Evolutionary conservation across 1,140 invertebrate species (phyloP).

Genomic region (Chlorops oryzae): DNA sequence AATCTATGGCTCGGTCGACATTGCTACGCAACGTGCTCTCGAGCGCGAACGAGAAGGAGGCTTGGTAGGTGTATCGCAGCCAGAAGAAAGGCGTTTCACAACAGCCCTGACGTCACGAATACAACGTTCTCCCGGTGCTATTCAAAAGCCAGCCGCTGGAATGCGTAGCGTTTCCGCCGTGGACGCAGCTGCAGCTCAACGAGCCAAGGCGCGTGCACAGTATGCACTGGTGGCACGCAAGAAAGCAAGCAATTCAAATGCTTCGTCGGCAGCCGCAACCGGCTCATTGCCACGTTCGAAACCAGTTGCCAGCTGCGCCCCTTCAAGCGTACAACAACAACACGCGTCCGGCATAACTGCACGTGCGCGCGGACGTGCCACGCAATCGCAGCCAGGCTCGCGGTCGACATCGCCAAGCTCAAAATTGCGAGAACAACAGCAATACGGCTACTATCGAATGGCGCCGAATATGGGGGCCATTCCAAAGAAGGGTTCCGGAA

Average conservation of each 20-base stretch:
- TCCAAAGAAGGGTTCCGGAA: slow-evolving; percentile 58
- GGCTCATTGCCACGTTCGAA: slow-evolving; percentile 64
- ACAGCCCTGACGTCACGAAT: slow-evolving; percentile 22
- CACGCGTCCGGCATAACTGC: slow-evolving; percentile 54
- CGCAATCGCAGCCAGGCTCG: slow-evolving; percentile 78
- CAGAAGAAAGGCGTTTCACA: slow-evolving; percentile 25
- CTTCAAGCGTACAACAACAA: slow-evolving; percentile 14
- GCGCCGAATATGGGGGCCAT: slow-evolving; percentile 39
- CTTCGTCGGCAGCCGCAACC: slow-evolving; percentile 51
- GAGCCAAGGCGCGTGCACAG: slow-evolving; percentile 72
- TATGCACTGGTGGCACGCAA: slow-evolving; percentile 71
- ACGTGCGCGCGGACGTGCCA: slow-evolving; percentile 53
- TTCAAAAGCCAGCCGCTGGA: slow-evolving; percentile 45
- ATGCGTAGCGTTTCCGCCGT: slow-evolving; percentile 86
- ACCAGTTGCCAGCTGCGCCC: slow-evolving; percentile 48
- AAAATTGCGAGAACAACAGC: slow-evolving; percentile 58
- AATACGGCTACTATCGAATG: slow-evolving; percentile 32
- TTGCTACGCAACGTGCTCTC: slow-evolving; percentile 75
- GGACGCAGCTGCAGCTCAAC: slow-evolving; percentile 80
- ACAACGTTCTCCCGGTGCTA: slow-evolving; percentile 26
- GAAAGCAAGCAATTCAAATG: slow-evolving; percentile 52
- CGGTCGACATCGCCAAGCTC: slow-evolving; percentile 83
- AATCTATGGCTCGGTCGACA: slow-evolving; percentile 76
- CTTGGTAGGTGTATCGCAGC: too few species aligned
- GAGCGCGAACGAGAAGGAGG: slow-evolving; percentile 55